Percentiles rank a stretch among this genome's conserved stretches.
phyloP scores from a whole-genome alignment of 1,140 invertebrate species.

The Scylla paramamosain region DNA sequence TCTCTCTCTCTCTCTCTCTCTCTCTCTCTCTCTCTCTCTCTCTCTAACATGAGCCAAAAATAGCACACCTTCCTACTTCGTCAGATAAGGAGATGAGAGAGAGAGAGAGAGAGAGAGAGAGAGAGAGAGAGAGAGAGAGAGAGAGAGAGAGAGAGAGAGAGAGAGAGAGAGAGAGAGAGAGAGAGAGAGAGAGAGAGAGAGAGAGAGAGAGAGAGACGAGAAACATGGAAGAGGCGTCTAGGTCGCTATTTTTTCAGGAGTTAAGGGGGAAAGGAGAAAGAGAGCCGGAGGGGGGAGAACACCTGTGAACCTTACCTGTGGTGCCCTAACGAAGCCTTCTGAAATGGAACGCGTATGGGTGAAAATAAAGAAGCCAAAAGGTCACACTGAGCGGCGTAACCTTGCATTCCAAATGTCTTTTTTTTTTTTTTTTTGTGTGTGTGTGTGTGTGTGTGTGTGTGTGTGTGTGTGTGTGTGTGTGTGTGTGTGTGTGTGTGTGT shows the following conservation, averaged over 20 bases:
- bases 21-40: neutral
- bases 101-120: neutral
- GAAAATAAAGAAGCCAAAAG: neutral
- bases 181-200: neutral
- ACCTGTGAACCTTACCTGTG: too few species aligned
- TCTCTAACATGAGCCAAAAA: neutral
- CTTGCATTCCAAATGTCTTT: slow-evolving; percentile 44
- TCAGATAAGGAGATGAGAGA: neutral
- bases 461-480: slow-evolving; percentile 11
- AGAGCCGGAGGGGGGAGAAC: neutral
- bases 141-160: too few species aligned
- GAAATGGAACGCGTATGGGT: neutral
- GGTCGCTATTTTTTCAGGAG: too few species aligned
- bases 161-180: neutral
- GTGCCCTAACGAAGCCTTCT: neutral
- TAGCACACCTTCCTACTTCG: neutral
- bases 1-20: neutral
- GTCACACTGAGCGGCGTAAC: slow-evolving; percentile 15
- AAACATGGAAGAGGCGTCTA: too few species aligned
- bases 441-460: neutral
- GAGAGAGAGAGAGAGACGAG: neutral
- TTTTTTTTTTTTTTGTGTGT: neutral
- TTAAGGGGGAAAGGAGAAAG: neutral
- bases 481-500: slow-evolving; percentile 32
- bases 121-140: too few species aligned